phyloP scores from a whole-genome alignment of 2,797 vertebrate species.

The Ibycter americanus region DNA sequence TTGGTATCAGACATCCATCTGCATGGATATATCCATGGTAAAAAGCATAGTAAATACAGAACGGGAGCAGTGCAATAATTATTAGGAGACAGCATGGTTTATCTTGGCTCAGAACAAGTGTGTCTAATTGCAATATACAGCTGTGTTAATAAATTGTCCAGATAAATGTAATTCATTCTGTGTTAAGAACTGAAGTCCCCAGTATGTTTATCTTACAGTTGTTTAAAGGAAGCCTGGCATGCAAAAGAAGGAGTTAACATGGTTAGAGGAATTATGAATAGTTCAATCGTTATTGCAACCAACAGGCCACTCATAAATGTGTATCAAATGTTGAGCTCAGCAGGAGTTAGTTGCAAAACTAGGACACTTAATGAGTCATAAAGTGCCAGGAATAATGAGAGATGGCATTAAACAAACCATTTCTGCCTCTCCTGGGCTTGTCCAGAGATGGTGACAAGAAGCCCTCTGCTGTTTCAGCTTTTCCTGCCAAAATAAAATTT shows the following conservation, averaged over 20 bases:
- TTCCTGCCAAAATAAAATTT: conserved; percentile 18
- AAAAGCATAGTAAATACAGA: neutral
- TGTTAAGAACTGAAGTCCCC: neutral
- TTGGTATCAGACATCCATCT: neutral
- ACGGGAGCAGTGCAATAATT: neutral
- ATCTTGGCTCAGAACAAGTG: neutral
- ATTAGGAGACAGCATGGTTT: neutral
- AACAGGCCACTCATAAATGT: conserved; percentile 50
- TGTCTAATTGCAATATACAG: neutral
- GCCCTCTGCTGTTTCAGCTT: conserved; percentile 55
- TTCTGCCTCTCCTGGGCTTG: conserved; percentile 35
- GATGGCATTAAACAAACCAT: conserved; percentile 44
- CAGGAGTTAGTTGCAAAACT: conserved; percentile 57
- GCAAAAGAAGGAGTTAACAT: conserved; percentile 30
- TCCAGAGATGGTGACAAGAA: conserved; percentile 18
- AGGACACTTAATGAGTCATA: conserved; percentile 58
- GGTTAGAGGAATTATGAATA: conserved; percentile 28
- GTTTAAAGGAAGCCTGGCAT: neutral
- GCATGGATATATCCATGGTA: neutral
- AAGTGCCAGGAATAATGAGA: conserved; percentile 50
- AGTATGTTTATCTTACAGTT: neutral
- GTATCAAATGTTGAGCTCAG: conserved; percentile 60
- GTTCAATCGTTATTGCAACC: conserved; percentile 20
- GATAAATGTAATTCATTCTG: neutral
- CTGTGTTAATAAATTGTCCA: neutral